phyloP scores from a whole-genome alignment of 2,113 vertebrate genomes.

The Zosterops japonicus region DNA sequence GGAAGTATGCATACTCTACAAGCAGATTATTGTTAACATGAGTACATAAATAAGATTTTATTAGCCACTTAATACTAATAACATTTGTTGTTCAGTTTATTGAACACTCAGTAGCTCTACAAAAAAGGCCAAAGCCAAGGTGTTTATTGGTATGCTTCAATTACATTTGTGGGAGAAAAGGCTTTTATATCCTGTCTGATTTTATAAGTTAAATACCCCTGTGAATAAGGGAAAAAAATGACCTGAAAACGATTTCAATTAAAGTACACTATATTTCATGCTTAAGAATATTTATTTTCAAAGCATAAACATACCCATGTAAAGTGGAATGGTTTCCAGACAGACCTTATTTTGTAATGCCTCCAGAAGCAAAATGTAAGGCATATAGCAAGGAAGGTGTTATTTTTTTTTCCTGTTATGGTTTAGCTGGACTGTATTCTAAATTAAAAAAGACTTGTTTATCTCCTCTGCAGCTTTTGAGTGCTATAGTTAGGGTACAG shows the following conservation, averaged over 20 bases:
- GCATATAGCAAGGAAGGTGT: background rate
- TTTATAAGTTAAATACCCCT: constrained; percentile 11
- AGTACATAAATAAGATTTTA: constrained; percentile 58
- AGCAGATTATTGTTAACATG: constrained; percentile 41
- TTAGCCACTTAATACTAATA: constrained; percentile 63
- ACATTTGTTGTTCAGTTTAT: constrained; percentile 54
- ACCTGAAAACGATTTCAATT: constrained; percentile 15
- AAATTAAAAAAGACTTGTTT: constrained; percentile 8
- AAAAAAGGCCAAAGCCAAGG: constrained; percentile 2
- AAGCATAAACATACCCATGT: background rate
- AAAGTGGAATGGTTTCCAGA: background rate
- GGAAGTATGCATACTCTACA: background rate
- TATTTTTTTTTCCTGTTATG: constrained; percentile 14
- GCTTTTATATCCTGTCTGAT: background rate
- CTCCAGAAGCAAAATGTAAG: background rate
- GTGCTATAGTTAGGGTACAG: background rate
- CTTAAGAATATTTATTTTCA: background rate
- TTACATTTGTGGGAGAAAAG: constrained; percentile 9
- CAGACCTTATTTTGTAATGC: background rate
- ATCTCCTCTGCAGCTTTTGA: background rate
- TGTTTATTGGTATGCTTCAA: constrained; percentile 45
- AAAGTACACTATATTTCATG: background rate
- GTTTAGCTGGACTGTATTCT: background rate
- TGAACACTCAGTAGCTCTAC: constrained; percentile 16
- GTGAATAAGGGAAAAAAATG: background rate